These are phyloP conservation scores for Armadillidium nasatum DNA, from an alignment of 1,140 invertebrate species.

Conservation along the genomic window DNA sequence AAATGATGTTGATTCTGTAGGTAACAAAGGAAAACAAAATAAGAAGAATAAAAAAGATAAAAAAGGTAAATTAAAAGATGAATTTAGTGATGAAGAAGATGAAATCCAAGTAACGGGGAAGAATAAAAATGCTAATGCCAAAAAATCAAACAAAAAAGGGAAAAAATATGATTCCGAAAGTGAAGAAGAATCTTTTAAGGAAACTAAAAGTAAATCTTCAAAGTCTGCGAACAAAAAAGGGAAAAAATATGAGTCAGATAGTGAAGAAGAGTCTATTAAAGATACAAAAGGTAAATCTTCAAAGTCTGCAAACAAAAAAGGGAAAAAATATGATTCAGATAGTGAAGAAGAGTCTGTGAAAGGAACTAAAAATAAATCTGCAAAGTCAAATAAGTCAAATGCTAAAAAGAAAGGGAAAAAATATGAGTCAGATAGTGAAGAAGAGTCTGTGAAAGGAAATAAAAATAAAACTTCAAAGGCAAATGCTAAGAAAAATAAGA, in stretches of 20 bases:
- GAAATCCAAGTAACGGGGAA: constrained; percentile 28
- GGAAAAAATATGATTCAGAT: constrained; percentile 35
- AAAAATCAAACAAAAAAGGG: constrained; percentile 8
- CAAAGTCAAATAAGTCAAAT: constrained; percentile 1
- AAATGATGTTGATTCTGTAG: neutral
- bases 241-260: constrained; percentile 35
- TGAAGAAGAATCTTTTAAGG: no score
- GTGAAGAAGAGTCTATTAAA: constrained; percentile 17
- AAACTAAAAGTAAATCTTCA: constrained; percentile 16
- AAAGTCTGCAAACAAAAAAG: constrained; percentile 44
- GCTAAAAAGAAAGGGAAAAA: constrained; percentile 20
- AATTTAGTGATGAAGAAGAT: constrained; percentile 34
- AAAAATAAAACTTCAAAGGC: no score
- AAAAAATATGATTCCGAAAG: constrained; percentile 2
- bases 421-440: no score
- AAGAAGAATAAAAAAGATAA: no score
- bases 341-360: constrained; percentile 2
- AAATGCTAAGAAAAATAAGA: constrained; percentile 31
- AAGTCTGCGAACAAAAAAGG: constrained; percentile 43
- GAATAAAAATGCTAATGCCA: constrained; percentile 10
- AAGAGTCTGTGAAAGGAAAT: no score
- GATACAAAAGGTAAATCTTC: no score
- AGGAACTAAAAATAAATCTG: constrained; percentile 28
- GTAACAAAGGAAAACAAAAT: constrained; percentile 38
- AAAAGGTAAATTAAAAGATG: constrained; percentile 38